phyloP scores from a whole-genome alignment of 2,797 vertebrate genomes.

The Mastacembelus armatus region DNA sequence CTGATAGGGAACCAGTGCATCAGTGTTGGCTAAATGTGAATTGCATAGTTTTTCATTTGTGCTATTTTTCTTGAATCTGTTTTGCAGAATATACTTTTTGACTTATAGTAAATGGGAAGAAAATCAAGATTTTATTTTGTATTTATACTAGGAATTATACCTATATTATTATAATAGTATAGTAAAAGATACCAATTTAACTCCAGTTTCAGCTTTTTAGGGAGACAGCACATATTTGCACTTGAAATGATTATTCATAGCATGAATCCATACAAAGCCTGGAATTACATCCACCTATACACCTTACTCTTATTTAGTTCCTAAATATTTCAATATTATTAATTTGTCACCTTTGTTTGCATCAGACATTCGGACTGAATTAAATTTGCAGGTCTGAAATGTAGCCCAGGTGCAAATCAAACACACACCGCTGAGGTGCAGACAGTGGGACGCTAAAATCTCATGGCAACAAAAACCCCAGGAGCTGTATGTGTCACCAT shows the following conservation, averaged over 20 bases:
- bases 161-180: neutral
- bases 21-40: neutral
- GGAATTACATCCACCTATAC: neutral
- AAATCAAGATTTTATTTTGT: neutral
- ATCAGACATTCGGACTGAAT: constrained; percentile 29
- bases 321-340: too few relatives aligned
- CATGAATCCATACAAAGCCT: constrained; percentile 16
- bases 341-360: constrained; percentile 45
- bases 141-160: too few relatives aligned
- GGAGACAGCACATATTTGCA: constrained; percentile 2
- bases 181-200: neutral
- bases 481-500: constrained; percentile 28
- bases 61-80: neutral
- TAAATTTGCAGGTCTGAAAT: constrained; percentile 33
- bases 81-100: too few relatives aligned
- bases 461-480: constrained; percentile 43
- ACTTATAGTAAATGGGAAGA: neutral
- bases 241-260: constrained; percentile 10
- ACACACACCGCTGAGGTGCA: constrained; percentile 8
- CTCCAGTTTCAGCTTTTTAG: neutral
- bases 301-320: constrained; percentile 20
- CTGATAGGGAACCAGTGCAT: neutral
- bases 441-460: constrained; percentile 51
- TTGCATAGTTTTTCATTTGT: neutral
- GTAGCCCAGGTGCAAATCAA: constrained; percentile 34